phyloP scores from a whole-genome alignment of 2,113 vertebrate genomes.

The Herpailurus yagouaroundi region DNA sequence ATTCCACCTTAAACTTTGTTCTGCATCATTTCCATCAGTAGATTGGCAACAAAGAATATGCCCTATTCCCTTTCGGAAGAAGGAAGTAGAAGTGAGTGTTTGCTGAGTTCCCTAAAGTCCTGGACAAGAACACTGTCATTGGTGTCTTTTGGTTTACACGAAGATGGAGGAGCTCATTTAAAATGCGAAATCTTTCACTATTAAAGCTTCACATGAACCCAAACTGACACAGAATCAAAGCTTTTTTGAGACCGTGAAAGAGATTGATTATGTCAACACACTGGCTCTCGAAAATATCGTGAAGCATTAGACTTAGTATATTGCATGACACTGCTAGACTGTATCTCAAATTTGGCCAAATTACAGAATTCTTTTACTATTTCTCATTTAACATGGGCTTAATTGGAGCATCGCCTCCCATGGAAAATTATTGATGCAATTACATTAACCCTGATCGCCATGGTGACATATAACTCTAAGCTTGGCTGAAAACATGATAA shows the following conservation, averaged over 20 bases:
- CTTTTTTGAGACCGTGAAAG: slow-evolving; percentile 1
- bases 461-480: background rate
- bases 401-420: background rate
- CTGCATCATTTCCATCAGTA: background rate
- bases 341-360: background rate
- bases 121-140: background rate
- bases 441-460: background rate
- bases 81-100: background rate
- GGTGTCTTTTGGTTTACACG: background rate
- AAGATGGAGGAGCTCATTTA: slow-evolving; percentile 9
- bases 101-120: background rate
- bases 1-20: background rate
- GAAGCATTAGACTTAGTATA: background rate
- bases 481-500: background rate
- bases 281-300: background rate
- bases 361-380: background rate
- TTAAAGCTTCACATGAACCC: background rate
- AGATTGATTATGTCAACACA: background rate
- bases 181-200: background rate
- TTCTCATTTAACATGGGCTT: slow-evolving; percentile 37
- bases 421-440: background rate
- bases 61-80: background rate
- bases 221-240: slow-evolving; percentile 26
- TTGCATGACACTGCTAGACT: background rate
- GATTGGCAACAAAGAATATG: background rate